phyloP scores from a whole-genome alignment of 2,888 invertebrate genomes.

The Leucophenga maculata region DNA sequence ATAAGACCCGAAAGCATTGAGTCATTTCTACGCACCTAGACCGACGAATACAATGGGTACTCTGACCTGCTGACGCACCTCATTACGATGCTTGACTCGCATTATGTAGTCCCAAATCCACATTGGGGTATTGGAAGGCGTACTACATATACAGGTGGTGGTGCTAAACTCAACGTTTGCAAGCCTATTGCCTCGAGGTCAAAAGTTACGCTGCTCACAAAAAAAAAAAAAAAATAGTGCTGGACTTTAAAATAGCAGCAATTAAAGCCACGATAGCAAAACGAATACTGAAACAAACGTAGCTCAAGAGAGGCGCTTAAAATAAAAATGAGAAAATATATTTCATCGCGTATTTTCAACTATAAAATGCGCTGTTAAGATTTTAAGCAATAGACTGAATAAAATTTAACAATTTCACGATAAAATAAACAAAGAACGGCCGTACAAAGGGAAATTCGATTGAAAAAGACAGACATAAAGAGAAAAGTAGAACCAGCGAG shows the following conservation, averaged over 20 bases:
- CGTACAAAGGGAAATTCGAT: neutral
- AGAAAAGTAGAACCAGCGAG: neutral
- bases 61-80: conserved; percentile 50
- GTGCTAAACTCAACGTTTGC: conserved; percentile 9
- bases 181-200: conserved; percentile 7
- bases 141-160: neutral
- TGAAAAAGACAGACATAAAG: too few relatives aligned
- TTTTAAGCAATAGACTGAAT: neutral
- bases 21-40: conserved; percentile 54
- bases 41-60: conserved; percentile 60
- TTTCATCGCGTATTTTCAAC: neutral
- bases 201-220: neutral
- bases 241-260: neutral
- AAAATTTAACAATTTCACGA: neutral
- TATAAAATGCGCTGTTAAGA: neutral
- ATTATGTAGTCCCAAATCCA: conserved; percentile 67
- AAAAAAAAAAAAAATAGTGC: neutral
- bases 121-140: conserved; percentile 40
- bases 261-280: conserved; percentile 12
- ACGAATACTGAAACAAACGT: neutral
- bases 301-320: neutral
- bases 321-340: neutral
- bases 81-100: conserved; percentile 53
- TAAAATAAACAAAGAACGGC: conserved; percentile 19
- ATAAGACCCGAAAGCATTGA: conserved; percentile 16